Evolutionary conservation across 1,140 invertebrate species (phyloP).

Genomic region (Pogonomyrmex californicus): DNA sequence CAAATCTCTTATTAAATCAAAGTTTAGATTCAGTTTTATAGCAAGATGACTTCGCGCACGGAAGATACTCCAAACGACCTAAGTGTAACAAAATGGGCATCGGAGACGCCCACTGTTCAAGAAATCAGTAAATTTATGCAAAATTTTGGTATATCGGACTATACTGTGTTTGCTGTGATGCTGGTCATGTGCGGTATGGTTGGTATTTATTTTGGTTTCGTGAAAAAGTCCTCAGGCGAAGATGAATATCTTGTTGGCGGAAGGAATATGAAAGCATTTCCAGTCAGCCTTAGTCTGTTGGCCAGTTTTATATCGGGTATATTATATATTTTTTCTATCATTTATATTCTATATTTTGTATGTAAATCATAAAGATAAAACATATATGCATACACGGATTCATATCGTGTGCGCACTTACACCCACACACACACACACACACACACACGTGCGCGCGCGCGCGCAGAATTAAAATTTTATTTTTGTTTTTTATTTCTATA

Average conservation of each 20-base stretch:
- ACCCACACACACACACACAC: too few relatives aligned
- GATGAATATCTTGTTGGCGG: conserved; percentile 94
- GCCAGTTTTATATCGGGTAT: conserved; percentile 89
- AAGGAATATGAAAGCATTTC: conserved; percentile 93
- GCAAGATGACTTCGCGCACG: conserved; percentile 78
- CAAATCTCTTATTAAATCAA: neutral
- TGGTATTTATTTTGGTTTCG: conserved; percentile 93
- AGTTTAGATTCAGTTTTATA: conserved; percentile 67
- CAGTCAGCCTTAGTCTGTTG: conserved; percentile 93
- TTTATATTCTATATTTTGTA: neutral
- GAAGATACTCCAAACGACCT: conserved; percentile 56
- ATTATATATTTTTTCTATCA: neutral
- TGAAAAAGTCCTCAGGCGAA: conserved; percentile 90
- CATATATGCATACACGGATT: too few relatives aligned
- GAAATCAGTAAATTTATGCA: conserved; percentile 89
- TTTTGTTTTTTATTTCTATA: too few relatives aligned
- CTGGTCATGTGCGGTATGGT: conserved; percentile 91
- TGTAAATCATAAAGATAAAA: neutral
- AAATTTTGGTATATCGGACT: conserved; percentile 90
- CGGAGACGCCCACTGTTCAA: conserved; percentile 86
- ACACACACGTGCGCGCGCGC: too few relatives aligned
- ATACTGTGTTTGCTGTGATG: conserved; percentile 91
- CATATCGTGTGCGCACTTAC: too few relatives aligned
- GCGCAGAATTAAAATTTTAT: too few relatives aligned
- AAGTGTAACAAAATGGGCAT: conserved; percentile 53